Percentiles rank a stretch among this genome's conserved stretches.
These are phyloP conservation scores for Eubasilissa splendida DNA, from an alignment of 2,888 invertebrate species.

Conservation along the genomic window DNA sequence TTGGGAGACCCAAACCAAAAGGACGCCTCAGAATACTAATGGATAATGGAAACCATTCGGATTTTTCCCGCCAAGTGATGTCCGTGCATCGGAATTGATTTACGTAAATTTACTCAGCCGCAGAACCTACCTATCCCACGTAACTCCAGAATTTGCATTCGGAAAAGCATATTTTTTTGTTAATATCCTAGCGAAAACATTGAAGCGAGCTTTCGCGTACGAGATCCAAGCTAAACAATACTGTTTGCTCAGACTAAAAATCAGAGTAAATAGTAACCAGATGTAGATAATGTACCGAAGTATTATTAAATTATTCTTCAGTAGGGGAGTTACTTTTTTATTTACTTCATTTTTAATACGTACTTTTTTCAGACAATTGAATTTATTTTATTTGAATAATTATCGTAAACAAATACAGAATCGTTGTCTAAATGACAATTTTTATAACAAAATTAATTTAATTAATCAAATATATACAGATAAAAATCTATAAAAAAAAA, in stretches of 20 bases:
- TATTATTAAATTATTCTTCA: not conserved
- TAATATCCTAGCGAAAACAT: conserved; percentile 47
- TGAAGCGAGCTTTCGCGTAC: conserved; percentile 20
- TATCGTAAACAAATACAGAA: no score
- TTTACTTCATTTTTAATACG: no score
- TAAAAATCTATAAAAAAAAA: no score
- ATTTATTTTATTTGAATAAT: no score
- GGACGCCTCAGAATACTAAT: conserved; percentile 53
- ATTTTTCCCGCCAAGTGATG: conserved; percentile 48
- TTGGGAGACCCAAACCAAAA: conserved; percentile 36
- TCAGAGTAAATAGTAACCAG: conserved; percentile 10
- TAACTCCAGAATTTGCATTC: conserved; percentile 49
- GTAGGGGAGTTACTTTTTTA: no score
- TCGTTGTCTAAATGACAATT: no score
- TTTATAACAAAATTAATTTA: no score
- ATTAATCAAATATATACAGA: no score
- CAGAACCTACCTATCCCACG: not conserved
- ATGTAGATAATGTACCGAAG: not conserved
- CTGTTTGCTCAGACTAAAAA: conserved; percentile 31
- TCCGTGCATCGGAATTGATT: conserved; percentile 58
- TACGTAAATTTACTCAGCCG: conserved; percentile 54
- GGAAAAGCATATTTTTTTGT: conserved; percentile 44
- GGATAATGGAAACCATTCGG: conserved; percentile 56
- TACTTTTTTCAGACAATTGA: no score
- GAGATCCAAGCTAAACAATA: conserved; percentile 23